Conservation (phyloP, 2,113 vertebrate genomes). For the Microcebus tavaratra region DNA sequence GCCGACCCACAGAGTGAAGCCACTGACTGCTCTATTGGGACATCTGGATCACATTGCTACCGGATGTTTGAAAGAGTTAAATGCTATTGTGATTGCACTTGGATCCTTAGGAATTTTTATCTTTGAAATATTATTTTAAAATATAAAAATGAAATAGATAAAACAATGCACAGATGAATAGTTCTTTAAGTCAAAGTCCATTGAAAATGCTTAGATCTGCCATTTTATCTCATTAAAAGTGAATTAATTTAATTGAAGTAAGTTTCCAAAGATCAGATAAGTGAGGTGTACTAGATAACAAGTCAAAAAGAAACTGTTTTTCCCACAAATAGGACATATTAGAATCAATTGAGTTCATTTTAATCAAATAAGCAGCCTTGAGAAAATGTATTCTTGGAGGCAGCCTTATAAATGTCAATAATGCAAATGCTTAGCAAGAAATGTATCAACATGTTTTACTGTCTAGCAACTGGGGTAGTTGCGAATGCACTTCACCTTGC, state of each 20-base stretch:
- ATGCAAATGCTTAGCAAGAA: conserved; percentile 51
- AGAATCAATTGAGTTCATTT: conserved; percentile 58
- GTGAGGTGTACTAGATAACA: conserved; percentile 52
- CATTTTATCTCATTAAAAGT: conserved; percentile 58
- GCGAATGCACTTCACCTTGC: not conserved
- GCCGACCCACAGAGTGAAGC: not conserved
- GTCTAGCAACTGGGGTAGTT: not conserved
- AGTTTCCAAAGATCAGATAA: conserved; percentile 60
- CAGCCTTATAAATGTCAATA: conserved; percentile 41
- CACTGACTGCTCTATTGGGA: not conserved
- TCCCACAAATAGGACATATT: conserved; percentile 51
- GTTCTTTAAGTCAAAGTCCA: conserved; percentile 51
- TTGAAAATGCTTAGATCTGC: conserved; percentile 62
- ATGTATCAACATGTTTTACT: not conserved
- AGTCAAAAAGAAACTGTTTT: conserved; percentile 46
- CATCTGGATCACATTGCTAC: conserved; percentile 25
- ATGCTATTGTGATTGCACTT: conserved; percentile 41
- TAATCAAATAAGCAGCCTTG: conserved; percentile 48
- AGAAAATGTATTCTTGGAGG: conserved; percentile 8
- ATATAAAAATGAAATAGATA: conserved; percentile 61
- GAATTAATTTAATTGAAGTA: conserved; percentile 68
- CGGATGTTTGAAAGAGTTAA: conserved; percentile 44
- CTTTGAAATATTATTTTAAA: conserved; percentile 71
- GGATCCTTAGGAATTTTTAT: not conserved
- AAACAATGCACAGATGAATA: conserved; percentile 40